Evolutionary conservation across 1,140 invertebrate species (phyloP).

Genomic region (Drosophila nikananu): DNA sequence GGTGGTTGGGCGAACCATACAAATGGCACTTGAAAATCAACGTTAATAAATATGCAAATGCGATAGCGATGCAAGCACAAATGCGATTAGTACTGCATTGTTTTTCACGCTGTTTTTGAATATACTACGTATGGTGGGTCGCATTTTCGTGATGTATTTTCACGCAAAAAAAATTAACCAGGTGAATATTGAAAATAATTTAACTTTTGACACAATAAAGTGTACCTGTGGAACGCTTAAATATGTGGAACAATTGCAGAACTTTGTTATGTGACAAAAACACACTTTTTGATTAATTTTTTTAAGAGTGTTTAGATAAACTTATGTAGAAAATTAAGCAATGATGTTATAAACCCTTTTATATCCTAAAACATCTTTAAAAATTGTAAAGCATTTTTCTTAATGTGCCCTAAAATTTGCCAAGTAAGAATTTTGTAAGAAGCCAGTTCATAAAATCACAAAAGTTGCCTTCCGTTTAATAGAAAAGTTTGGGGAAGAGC

Average conservation of each 20-base stretch:
- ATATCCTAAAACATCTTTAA: too few species aligned
- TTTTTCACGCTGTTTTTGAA: slow-evolving; percentile 32
- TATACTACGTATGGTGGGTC: slow-evolving; percentile 16
- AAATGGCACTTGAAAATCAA: slow-evolving; percentile 59
- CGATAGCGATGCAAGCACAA: slow-evolving; percentile 40
- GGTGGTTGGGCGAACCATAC: slow-evolving; percentile 10
- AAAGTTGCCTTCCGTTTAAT: too few species aligned
- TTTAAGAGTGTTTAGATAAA: too few species aligned
- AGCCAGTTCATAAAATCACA: too few species aligned
- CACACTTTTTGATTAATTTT: neutral
- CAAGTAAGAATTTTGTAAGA: too few species aligned
- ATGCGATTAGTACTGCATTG: slow-evolving; percentile 67
- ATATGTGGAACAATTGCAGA: neutral
- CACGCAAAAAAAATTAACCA: neutral
- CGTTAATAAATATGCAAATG: slow-evolving; percentile 82
- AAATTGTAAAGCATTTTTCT: too few species aligned
- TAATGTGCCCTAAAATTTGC: too few species aligned
- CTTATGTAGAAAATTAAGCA: too few species aligned
- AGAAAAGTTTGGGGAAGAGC: too few species aligned
- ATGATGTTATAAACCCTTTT: too few species aligned
- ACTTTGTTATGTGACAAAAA: neutral
- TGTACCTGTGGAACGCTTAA: neutral
- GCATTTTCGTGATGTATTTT: neutral
- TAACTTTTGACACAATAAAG: too few species aligned
- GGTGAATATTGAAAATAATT: neutral